Base-by-base conservation (phyloP, 1,140 invertebrate genomes). In the Dufourea novaeangliae region DNA sequence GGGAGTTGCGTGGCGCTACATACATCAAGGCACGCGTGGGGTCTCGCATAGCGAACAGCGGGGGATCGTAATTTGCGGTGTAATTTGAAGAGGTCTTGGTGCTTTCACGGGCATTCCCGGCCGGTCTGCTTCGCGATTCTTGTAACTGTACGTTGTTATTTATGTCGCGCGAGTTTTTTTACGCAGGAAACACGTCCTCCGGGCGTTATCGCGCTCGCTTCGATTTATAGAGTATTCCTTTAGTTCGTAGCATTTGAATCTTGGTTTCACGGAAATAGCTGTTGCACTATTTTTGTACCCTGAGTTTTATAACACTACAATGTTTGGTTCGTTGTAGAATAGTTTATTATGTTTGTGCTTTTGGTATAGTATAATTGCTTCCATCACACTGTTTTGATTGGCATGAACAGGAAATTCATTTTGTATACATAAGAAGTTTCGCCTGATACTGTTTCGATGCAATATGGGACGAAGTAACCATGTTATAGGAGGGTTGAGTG, bases 21-120 rank as follows among this genome's bases (percentile, higher is more conserved):
- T 75, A 22, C 56, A 66, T 79, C 46, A 56, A 46, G 70, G 69
- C 64, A 69, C 82, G 82, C 80, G 79, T 82, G 74, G 27, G 68
- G 73, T 79, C 69, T 64, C 54, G 44, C 73, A 63, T 56, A 17
- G 37, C 73, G 50, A 76, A 74, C 78, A 76, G 71, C 72, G 63
- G 81, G 71, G 41, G 81, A 77, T 41, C 56, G 62, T 72, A 74
- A 84, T 84, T 84, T 83, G 68, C 83, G 62, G 14, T 46, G 57
- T 70, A 80, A 84, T 76, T 68, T 62, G 74, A 80, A 71, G 68
- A 73, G 57, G 54, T 61, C 39, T 44, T 62, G 62, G 57, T 76
- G 54, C 59, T 79, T 83, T 83, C 82, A 83, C 80, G 82, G 61
- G 22, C 56, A 61, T 80, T n/a, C 56, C 57, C 14, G 77, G 52